Conservation (phyloP, 2,888 invertebrate genomes). For the Pollenia amentaria region DNA sequence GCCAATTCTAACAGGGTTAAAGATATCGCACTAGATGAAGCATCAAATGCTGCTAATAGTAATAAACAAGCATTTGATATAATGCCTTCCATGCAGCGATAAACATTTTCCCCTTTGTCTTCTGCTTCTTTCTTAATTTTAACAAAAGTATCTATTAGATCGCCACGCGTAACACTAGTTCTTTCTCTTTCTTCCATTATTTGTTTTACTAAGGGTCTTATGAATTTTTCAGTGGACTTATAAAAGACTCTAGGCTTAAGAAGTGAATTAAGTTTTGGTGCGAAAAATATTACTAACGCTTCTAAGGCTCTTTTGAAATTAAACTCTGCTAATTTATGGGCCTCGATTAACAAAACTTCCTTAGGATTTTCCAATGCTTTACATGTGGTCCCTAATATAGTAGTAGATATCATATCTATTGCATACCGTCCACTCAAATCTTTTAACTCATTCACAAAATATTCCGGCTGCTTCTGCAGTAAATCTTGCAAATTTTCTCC, state of each 20-base stretch:
- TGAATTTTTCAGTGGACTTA: slow-evolving; percentile 17
- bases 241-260: neutral
- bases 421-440: slow-evolving; percentile 80
- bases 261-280: slow-evolving; percentile 13
- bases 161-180: slow-evolving; percentile 10
- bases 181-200: slow-evolving; percentile 38
- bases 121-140: slow-evolving; percentile 47
- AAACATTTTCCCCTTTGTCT: slow-evolving; percentile 4
- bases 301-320: slow-evolving; percentile 35
- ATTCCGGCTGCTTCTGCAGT: slow-evolving; percentile 55
- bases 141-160: slow-evolving; percentile 55
- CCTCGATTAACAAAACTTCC: neutral
- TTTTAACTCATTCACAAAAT: slow-evolving; percentile 74
- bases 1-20: slow-evolving; percentile 84
- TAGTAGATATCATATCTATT: slow-evolving; percentile 80
- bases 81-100: slow-evolving; percentile 10
- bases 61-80: slow-evolving; percentile 82
- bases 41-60: slow-evolving; percentile 82
- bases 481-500: slow-evolving; percentile 75
- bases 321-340: neutral
- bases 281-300: slow-evolving; percentile 19
- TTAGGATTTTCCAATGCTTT: slow-evolving; percentile 76
- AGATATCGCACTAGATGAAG: slow-evolving; percentile 84
- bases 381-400: slow-evolving; percentile 79
- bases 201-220: neutral